These are phyloP conservation scores for Cerastis rubricosa DNA, from an alignment of 2,888 invertebrate species.

Conservation along the genomic window DNA sequence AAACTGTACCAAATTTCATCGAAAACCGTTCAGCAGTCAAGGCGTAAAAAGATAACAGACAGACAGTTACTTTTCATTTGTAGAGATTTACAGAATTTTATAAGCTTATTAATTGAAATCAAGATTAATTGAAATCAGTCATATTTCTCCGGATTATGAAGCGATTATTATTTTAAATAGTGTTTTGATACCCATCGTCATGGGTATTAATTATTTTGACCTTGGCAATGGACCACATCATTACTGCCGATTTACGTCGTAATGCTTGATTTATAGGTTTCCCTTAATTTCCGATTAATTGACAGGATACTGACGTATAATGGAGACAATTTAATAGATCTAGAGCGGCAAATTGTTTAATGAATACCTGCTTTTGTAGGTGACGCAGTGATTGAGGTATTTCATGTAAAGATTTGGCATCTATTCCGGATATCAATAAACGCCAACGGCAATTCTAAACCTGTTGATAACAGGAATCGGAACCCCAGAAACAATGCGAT, in stretches of 20 bases:
- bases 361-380: not conserved
- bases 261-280: conserved; percentile 21
- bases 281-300: conserved; percentile 33
- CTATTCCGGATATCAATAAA: not conserved
- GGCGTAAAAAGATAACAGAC: not conserved
- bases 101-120: conserved; percentile 23
- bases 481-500: not conserved
- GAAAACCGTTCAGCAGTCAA: not conserved
- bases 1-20: not conserved
- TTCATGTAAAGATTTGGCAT: not conserved
- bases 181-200: conserved; percentile 29
- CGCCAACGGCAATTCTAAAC: not conserved
- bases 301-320: conserved; percentile 21
- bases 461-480: not conserved
- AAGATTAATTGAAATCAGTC: conserved; percentile 32
- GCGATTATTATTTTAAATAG: conserved; percentile 34
- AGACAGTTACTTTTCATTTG: not conserved
- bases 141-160: conserved; percentile 19
- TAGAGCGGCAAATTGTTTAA: conserved; percentile 27
- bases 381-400: conserved; percentile 16
- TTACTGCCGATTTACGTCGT: conserved; percentile 1
- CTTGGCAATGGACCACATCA: conserved; percentile 33
- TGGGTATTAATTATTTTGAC: conserved; percentile 7
- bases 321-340: conserved; percentile 16
- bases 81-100: not conserved